Evolutionary conservation across 2,888 invertebrate species (phyloP).

Genomic region (Nomada ferruginata): DNA sequence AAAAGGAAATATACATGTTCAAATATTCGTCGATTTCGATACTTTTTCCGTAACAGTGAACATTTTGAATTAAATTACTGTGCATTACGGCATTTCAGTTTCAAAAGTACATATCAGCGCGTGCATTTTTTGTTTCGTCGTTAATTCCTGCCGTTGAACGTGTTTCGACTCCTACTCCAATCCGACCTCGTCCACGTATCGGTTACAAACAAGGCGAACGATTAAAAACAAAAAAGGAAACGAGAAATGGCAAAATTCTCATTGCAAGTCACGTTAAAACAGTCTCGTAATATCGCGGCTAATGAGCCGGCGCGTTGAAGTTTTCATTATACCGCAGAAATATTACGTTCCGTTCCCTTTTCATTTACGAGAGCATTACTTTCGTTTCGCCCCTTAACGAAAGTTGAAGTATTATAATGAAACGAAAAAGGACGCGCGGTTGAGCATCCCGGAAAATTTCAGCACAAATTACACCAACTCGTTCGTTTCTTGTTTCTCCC

Average conservation of each 20-base stretch:
- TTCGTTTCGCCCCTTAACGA: constrained; percentile 2
- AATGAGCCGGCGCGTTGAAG: constrained; percentile 16
- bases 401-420: constrained; percentile 14
- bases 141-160: constrained; percentile 19
- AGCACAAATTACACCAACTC: constrained; percentile 18
- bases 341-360: constrained; percentile 12
- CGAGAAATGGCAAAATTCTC: background rate
- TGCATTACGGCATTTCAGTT: constrained; percentile 3
- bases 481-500: background rate
- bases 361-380: constrained; percentile 25
- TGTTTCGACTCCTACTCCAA: background rate
- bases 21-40: background rate
- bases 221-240: background rate
- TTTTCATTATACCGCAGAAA: constrained; percentile 22
- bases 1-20: background rate
- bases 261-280: background rate
- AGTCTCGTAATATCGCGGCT: constrained; percentile 23
- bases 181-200: background rate
- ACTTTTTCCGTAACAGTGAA: background rate
- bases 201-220: constrained; percentile 12
- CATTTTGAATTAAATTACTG: constrained; percentile 17
- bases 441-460: background rate
- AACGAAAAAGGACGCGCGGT: constrained; percentile 18
- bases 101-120: constrained; percentile 8
- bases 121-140: constrained; percentile 21